Evolutionary conservation across 1,140 invertebrate species (phyloP), one percentile per base, ranked within the genome.

Genomic region (Cryptotermes secundus): DNA sequence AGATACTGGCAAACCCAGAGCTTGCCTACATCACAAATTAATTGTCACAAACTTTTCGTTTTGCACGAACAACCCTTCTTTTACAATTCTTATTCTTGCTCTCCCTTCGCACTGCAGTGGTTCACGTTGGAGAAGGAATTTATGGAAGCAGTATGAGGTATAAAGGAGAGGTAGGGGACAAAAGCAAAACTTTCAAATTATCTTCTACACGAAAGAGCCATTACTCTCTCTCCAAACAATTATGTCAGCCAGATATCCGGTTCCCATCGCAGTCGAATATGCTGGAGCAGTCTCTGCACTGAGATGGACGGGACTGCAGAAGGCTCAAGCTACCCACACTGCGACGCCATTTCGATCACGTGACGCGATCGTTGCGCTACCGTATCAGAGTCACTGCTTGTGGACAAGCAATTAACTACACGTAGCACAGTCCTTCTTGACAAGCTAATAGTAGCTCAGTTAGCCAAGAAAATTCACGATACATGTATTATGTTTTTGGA

Each of bases 181-280:
- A 59, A 59, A 59, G 53, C 53, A 59, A 59, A 59, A 59, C 53
- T 59, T 59, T 59, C 53, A 26, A 59, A 59, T 59, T 59, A 59
- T 59, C 53, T 59, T 59, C 53, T 59, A 59, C 53, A 59, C 53
- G 53, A 59, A 59, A 59, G 53, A 59, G 9, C 53, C 53, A 59
- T 59, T 59, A 59, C 53, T 10, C 53, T 59, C 53, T 59, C 53
- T 59, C 12, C 53, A 59, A 59, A 59, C 53, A 59, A 59, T 59
- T 59, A 59, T 22, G 53, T 72, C n/a, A 72, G 59, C 6, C 26
- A 72, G 59, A 72, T 72, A 26, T 72, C 26, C n/a, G 59, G 10
- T n/a, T 31, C 59, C n/a, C 59, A 31, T n/a, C 59, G 26, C n/a
- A n/a, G 59, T 72, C 59, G 59, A 31, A 72, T 72, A 72, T 31